These are phyloP conservation scores for Semnornis frantzii DNA, from an alignment of 2,113 vertebrate species.

Conservation along the genomic window DNA sequence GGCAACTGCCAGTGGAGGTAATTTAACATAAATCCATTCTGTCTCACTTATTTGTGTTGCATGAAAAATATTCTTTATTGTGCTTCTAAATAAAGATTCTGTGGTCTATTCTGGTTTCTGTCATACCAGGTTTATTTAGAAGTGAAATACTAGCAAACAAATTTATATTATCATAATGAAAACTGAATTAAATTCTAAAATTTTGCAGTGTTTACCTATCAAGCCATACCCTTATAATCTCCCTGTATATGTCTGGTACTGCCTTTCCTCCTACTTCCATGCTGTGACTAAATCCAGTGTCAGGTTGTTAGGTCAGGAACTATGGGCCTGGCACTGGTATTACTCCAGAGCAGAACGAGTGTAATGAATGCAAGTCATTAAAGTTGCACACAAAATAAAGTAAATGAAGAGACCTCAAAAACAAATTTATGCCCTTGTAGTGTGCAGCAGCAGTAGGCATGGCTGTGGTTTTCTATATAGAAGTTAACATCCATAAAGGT, in stretches of 20 bases:
- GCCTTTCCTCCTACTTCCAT: background rate
- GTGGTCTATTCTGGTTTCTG: background rate
- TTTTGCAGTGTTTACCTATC: background rate
- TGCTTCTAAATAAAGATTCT: constrained; percentile 9
- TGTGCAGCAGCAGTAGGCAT: background rate
- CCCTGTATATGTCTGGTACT: background rate
- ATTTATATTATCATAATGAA: background rate
- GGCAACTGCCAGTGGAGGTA: constrained; percentile 86
- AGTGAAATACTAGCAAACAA: constrained; percentile 13
- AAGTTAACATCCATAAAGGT: background rate
- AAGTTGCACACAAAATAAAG: background rate
- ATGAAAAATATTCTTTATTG: background rate
- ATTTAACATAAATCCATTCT: constrained; percentile 42
- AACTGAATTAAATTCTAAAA: background rate
- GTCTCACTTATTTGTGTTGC: background rate
- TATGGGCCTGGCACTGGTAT: background rate
- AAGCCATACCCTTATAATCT: background rate
- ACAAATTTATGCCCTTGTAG: background rate
- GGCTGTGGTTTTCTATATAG: background rate
- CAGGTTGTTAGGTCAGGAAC: background rate
- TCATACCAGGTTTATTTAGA: constrained; percentile 2
- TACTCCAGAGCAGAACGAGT: background rate
- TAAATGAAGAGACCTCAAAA: background rate
- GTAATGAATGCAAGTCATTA: background rate
- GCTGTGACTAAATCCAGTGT: background rate